Conservation (phyloP, 2,797 vertebrate genomes). For the Delichon dasypus region DNA sequence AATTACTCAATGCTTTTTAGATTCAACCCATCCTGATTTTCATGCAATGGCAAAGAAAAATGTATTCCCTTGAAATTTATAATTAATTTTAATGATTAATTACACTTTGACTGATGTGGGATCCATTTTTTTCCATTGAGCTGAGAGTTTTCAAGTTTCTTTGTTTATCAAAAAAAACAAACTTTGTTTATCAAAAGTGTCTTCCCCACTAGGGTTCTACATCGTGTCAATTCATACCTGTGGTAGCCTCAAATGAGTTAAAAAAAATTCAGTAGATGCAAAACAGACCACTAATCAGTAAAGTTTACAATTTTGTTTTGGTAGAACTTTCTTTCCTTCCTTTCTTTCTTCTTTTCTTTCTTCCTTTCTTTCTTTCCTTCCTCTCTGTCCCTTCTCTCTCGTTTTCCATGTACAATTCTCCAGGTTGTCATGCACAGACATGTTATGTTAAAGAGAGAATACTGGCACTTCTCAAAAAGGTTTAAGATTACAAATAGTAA, state of each 20-base stretch:
- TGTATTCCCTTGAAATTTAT: not conserved
- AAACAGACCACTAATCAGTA: not conserved
- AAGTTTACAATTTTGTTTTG: not conserved
- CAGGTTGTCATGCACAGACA: not conserved
- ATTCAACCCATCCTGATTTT: not conserved
- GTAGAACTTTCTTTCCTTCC: not conserved
- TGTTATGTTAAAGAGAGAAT: not conserved
- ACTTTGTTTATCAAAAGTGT: too few relatives aligned
- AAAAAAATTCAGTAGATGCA: not conserved
- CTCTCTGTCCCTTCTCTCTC: not conserved
- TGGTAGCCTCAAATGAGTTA: not conserved
- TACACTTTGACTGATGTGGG: not conserved
- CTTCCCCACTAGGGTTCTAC: not conserved
- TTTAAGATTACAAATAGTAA: slow-evolving; percentile 19
- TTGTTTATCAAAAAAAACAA: not conserved
- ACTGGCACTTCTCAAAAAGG: not conserved
- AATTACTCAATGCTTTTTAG: not conserved
- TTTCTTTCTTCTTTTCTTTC: not conserved
- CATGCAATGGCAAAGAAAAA: not conserved
- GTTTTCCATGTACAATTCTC: not conserved
- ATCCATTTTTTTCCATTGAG: not conserved
- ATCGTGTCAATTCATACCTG: not conserved
- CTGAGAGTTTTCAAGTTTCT: not conserved
- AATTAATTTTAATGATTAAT: not conserved
- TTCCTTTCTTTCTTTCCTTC: not conserved